Conservation (phyloP, 2,888 invertebrate species). For the Ophion slaviceki region DNA sequence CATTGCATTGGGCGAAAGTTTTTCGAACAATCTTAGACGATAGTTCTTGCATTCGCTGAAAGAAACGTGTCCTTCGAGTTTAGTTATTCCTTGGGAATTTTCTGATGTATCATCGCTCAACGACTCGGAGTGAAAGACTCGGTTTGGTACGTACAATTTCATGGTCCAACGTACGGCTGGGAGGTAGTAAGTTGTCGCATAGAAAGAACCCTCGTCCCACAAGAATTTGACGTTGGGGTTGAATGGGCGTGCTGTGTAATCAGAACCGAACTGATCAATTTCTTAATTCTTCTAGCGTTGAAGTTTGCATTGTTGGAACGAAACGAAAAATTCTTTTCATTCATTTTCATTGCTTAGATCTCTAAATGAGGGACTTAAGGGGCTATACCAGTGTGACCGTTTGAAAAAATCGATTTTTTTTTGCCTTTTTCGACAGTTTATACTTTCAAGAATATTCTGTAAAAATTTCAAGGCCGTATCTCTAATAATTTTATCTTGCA, state of each 20-base stretch:
- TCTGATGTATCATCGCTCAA: neutral
- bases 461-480: too few relatives aligned
- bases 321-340: neutral
- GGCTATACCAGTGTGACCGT: too few relatives aligned
- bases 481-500: too few relatives aligned
- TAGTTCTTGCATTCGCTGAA: conserved; percentile 77
- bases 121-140: neutral
- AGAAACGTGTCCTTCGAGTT: neutral
- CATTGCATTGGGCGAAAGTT: conserved; percentile 81
- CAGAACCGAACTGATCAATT: neutral
- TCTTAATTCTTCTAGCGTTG: neutral
- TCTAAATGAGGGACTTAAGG: too few relatives aligned
- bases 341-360: too few relatives aligned
- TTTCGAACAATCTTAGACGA: conserved; percentile 81
- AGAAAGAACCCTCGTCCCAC: conserved; percentile 29
- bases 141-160: conserved; percentile 75
- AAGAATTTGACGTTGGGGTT: conserved; percentile 42
- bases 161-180: conserved; percentile 78
- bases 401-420: too few relatives aligned
- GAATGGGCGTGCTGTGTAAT: conserved; percentile 27
- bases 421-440: too few relatives aligned
- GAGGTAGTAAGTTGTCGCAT: conserved; percentile 54
- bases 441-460: too few relatives aligned
- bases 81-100: neutral
- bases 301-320: neutral